Conservation (phyloP, 37 sponge, comb jelly and placozoan genomes). For the Amphimedon queenslandica region DNA sequence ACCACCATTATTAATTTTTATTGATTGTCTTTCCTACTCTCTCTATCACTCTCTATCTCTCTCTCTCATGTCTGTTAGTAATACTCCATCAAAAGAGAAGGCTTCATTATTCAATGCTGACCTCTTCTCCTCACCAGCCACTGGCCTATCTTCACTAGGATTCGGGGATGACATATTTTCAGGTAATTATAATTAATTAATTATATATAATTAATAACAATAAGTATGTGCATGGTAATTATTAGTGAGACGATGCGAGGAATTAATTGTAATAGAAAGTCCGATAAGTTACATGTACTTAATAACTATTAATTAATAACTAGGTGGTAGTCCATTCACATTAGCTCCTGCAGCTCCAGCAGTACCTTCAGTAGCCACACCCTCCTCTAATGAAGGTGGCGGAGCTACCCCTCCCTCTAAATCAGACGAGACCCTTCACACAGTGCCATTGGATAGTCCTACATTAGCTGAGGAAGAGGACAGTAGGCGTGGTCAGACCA, state of each 20-base stretch:
- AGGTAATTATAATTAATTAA: not conserved
- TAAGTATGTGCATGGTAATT: no score
- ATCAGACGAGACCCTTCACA: constrained; percentile 35
- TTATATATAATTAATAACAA: no score
- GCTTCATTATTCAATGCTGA: constrained; percentile 34
- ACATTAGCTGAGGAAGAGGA: not conserved
- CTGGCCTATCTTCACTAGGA: constrained; percentile 24
- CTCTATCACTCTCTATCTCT: no score
- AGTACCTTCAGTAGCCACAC: not conserved
- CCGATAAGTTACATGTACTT: no score
- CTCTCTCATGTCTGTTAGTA: no score
- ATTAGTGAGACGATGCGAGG: no score
- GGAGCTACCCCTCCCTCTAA: no score
- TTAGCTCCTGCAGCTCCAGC: constrained; percentile 39
- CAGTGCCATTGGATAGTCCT: constrained; percentile 57
- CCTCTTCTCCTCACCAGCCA: constrained; percentile 36
- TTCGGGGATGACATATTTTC: constrained; percentile 21
- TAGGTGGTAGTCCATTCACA: constrained; percentile 39
- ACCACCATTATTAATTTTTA: no score
- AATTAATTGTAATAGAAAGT: no score
- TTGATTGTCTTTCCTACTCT: no score
- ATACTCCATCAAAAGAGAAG: not conserved
- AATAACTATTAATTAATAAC: no score
- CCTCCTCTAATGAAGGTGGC: constrained; percentile 11
- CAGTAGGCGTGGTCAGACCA: not conserved